Evolutionary conservation across 2,888 invertebrate genomes (phyloP).

Genomic region (Dasypolia templi): DNA sequence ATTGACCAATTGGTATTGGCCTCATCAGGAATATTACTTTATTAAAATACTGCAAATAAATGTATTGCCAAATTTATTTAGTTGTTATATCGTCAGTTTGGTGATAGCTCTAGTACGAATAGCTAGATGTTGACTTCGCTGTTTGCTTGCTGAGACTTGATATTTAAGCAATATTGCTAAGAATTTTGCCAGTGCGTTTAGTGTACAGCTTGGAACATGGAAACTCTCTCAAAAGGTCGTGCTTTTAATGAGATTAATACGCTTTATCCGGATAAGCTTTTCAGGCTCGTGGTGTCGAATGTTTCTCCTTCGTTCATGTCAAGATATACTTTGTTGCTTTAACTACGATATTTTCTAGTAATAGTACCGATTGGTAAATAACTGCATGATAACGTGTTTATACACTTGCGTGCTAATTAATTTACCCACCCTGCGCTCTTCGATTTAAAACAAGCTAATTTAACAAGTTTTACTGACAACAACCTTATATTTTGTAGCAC

Average conservation of each 20-base stretch:
- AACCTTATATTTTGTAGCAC: too few relatives aligned
- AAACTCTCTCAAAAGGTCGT: conserved; percentile 76
- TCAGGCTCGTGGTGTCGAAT: conserved; percentile 60
- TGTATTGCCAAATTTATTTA: neutral
- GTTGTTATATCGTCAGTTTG: too few relatives aligned
- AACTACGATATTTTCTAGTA: conserved; percentile 27
- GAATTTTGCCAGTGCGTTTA: conserved; percentile 32
- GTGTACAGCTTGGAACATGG: conserved; percentile 69
- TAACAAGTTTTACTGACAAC: too few relatives aligned
- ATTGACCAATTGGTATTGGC: too few relatives aligned
- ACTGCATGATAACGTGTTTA: neutral
- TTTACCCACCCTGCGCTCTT: too few relatives aligned
- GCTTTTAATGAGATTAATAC: conserved; percentile 79
- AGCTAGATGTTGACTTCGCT: too few relatives aligned
- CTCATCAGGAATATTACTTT: too few relatives aligned
- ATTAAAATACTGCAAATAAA: neutral
- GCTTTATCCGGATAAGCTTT: conserved; percentile 74
- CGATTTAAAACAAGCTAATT: too few relatives aligned
- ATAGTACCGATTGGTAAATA: too few relatives aligned
- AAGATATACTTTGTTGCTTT: conserved; percentile 39
- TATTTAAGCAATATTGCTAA: neutral
- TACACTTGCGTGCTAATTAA: too few relatives aligned
- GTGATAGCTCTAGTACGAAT: too few relatives aligned
- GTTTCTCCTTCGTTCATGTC: conserved; percentile 52
- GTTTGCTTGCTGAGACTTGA: too few relatives aligned